Percentiles rank a stretch among this genome's conserved stretches.
These are phyloP conservation scores for Casuarius casuarius DNA, from an alignment of 2,113 vertebrate genomes.

Conservation along the genomic window DNA sequence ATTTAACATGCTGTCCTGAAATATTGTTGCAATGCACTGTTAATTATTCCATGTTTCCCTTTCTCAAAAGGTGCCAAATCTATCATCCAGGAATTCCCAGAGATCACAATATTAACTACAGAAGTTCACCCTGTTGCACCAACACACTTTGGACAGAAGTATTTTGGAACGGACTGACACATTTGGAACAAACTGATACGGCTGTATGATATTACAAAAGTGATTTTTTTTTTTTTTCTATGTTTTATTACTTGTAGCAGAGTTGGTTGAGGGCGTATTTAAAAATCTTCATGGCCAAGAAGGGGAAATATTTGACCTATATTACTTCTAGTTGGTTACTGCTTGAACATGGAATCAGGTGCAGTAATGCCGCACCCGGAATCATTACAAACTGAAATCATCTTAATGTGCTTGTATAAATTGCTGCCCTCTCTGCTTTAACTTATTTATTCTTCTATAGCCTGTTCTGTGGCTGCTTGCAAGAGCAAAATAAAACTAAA, in stretches of 20 bases:
- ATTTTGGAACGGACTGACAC: conserved; percentile 93
- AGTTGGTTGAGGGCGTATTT: conserved; percentile 7
- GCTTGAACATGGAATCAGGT: conserved; percentile 12
- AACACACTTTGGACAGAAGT: conserved; percentile 97
- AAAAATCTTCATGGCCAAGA: conserved; percentile 41
- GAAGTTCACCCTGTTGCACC: conserved; percentile 95
- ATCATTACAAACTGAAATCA: not conserved
- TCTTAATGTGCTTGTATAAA: conserved; percentile 9
- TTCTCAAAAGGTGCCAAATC: conserved; percentile 89
- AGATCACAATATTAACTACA: conserved; percentile 96
- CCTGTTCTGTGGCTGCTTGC: conserved; percentile 45
- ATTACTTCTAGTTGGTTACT: conserved; percentile 30
- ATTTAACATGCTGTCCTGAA: not conserved
- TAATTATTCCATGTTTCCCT: conserved; percentile 4
- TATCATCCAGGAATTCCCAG: conserved; percentile 96
- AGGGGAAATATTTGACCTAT: conserved; percentile 6
- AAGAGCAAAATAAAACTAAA: conserved; percentile 62
- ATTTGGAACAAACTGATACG: conserved; percentile 20
- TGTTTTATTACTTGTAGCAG: conserved; percentile 47
- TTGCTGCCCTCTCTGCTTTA: conserved; percentile 40
- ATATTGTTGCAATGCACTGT: not conserved
- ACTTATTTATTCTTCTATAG: conserved; percentile 63
- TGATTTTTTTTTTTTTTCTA: conserved; percentile 42
- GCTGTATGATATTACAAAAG: conserved; percentile 10
- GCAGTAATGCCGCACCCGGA: not conserved